These are phyloP conservation scores for Epinephelus awoara DNA, from an alignment of 2,797 vertebrate genomes.

Conservation along the genomic window DNA sequence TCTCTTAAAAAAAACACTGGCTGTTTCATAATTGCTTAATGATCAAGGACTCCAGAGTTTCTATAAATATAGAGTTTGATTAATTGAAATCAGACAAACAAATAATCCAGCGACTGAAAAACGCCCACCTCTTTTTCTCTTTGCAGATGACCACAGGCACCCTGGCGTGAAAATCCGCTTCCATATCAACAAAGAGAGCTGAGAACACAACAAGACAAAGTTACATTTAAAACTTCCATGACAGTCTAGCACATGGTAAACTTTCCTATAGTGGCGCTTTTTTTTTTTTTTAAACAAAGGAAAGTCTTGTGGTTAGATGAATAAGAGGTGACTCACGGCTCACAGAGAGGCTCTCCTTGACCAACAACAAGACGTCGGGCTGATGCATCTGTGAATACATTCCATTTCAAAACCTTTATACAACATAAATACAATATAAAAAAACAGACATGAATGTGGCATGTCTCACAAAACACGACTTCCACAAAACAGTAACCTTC, in stretches of 20 bases:
- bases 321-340: conserved; percentile 88
- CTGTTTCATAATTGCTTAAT: background rate
- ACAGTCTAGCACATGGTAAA: background rate
- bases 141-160: conserved; percentile 94
- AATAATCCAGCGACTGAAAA: background rate
- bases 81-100: background rate
- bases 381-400: conserved; percentile 93
- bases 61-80: background rate
- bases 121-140: conserved; percentile 92
- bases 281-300: background rate
- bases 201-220: conserved; percentile 40
- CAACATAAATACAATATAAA: conserved; percentile 55
- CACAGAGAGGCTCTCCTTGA: conserved; percentile 91
- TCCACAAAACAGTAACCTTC: background rate
- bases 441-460: conserved; percentile 16
- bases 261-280: background rate
- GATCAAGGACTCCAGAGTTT: background rate
- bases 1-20: background rate
- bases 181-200: conserved; percentile 91
- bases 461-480: conserved; percentile 20
- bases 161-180: conserved; percentile 95
- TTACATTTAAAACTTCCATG: background rate
- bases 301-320: background rate
- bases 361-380: conserved; percentile 93
- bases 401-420: conserved; percentile 67